These are phyloP conservation scores for Bryconaethiops microstoma DNA, from an alignment of 2,797 vertebrate species.

Conservation along the genomic window DNA sequence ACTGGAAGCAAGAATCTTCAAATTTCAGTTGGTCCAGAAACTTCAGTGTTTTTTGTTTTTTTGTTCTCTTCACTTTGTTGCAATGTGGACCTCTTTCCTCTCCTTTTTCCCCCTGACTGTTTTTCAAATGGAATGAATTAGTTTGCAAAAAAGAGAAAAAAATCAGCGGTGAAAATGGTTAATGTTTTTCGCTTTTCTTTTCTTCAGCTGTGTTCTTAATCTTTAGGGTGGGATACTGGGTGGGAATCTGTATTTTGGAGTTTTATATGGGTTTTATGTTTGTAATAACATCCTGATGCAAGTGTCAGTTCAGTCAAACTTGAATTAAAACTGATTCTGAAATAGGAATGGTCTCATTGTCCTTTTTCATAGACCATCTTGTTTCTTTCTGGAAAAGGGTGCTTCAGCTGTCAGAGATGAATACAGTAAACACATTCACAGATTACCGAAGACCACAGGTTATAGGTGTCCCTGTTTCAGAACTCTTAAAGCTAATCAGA, in stretches of 20 bases:
- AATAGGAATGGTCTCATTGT: not conserved
- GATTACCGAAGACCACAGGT: no score
- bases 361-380: not conserved
- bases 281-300: conserved; percentile 44
- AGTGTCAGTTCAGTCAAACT: conserved; percentile 46
- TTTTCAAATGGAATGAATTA: conserved; percentile 13
- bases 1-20: not conserved
- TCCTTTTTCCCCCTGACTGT: not conserved
- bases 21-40: not conserved
- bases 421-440: no score
- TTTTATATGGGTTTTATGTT: conserved; percentile 56
- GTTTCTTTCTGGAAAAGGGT: not conserved
- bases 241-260: conserved; percentile 45
- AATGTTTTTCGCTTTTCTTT: conserved; percentile 1
- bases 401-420: no score
- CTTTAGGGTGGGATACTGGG: not conserved
- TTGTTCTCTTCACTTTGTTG: not conserved
- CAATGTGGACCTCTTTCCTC: not conserved
- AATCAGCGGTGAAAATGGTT: not conserved
- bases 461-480: no score
- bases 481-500: no score
- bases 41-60: no score
- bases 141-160: not conserved
- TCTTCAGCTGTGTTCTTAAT: conserved; percentile 27
- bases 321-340: conserved; percentile 53